A percentile compares a stretch with the other conserved stretches of the same genome.
Conservation (phyloP, 2,888 invertebrate genomes). For the Taphrorychus bicolor region DNA sequence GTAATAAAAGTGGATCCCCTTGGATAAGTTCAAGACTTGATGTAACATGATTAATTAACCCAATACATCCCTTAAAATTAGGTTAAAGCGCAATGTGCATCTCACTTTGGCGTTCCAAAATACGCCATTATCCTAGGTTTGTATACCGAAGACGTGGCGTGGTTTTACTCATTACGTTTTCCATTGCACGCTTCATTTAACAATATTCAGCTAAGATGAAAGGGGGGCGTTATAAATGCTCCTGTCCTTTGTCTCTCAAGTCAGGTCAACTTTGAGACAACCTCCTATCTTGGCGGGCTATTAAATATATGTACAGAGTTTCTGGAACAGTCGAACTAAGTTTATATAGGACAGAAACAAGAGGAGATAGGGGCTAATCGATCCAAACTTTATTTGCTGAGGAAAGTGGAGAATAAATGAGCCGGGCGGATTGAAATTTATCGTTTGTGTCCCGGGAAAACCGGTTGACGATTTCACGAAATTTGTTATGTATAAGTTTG, state of each 20-base stretch:
- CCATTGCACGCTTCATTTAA: slow-evolving; percentile 13
- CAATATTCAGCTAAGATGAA: slow-evolving; percentile 15
- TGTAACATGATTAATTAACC: neutral
- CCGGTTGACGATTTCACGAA: slow-evolving; percentile 1
- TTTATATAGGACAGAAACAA: slow-evolving; percentile 17
- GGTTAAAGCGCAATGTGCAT: neutral
- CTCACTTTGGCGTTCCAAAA: neutral
- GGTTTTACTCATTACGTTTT: slow-evolving; percentile 12
- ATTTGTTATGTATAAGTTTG: neutral
- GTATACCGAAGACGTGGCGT: neutral
- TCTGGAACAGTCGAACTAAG: slow-evolving; percentile 14
- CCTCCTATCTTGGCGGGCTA: slow-evolving; percentile 11
- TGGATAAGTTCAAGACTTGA: too few relatives aligned
- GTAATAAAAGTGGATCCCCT: too few relatives aligned
- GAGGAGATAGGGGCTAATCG: slow-evolving; percentile 5
- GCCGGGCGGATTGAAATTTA: slow-evolving; percentile 4
- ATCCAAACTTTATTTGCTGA: slow-evolving; percentile 7
- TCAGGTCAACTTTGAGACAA: slow-evolving; percentile 19
- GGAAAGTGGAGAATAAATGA: slow-evolving; percentile 3
- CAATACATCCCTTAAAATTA: neutral
- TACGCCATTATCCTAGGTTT: neutral
- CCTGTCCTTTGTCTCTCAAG: slow-evolving; percentile 9
- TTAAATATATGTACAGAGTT: slow-evolving; percentile 17
- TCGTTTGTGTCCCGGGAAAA: neutral
- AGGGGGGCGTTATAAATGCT: slow-evolving; percentile 15